Evolutionary conservation across 2,888 invertebrate genomes (phyloP), one percentile per base, ranked within the genome.

Genomic region (Galerucella pusilla): DNA sequence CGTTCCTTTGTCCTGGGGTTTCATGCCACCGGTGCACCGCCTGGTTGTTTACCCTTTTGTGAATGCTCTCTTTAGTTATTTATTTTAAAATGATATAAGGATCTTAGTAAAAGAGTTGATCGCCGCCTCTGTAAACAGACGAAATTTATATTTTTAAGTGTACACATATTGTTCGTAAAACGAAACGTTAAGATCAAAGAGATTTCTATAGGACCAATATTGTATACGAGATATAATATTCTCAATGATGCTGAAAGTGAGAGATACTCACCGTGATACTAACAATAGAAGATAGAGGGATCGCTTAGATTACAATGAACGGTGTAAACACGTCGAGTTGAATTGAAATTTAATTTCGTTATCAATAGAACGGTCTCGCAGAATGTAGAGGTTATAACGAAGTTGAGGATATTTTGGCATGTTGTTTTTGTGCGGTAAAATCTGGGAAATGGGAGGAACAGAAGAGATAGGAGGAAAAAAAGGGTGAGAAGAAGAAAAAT

Each of bases 181-280:
- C 11, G 28, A 3, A 2, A 67, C 63, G 63, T 42, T 9, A 67
- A 67, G 67, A 67, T 49, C 67, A 67, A 67, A 67, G 67, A 67
- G 67, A 67, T 67, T 25, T 49, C 54, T 67, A 67, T 67, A 16
- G 25, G 67, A 49, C 10, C 16, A 45, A 10, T 54, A 67, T 67
- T 67, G 67, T 67, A 20, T 67, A 28, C 25, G 12, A 67, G 67
- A 66, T 46, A 35, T 35, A 35, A 35, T 35, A 35, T 35, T 35
- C 35, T 35, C 35, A 35, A 5, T 35, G 49, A n/a, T 25, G 16
- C 66, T 66, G 46, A 63, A 42, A 63, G 5, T 42, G 20, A 20
- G 20, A 20, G 63, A 63, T 45, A 63, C 28, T n/a, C 25, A 45
- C 45, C 10, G 42, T 63, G 63, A 59, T 59, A 59, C 16, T 14